These are phyloP conservation scores for Priocnemis perturbator DNA, from an alignment of 2,888 invertebrate genomes.

Conservation along the genomic window DNA sequence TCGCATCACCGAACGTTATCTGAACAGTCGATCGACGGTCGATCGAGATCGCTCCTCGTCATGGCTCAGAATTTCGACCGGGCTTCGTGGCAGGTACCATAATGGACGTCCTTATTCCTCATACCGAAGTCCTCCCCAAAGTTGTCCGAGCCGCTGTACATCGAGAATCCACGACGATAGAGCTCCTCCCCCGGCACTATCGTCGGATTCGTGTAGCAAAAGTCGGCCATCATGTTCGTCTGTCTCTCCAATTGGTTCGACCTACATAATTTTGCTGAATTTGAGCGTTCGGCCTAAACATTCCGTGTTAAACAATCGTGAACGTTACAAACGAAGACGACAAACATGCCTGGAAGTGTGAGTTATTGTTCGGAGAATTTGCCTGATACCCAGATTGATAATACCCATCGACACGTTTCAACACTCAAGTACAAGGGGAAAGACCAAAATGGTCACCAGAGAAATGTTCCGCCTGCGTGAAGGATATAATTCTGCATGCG, in stretches of 20 bases:
- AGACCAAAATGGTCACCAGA: too few species aligned
- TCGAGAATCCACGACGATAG: slow-evolving; percentile 78
- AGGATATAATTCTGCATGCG: too few species aligned
- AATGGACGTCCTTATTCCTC: slow-evolving; percentile 50
- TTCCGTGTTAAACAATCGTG: neutral
- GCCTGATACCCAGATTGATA: too few species aligned
- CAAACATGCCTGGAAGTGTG: slow-evolving; percentile 75
- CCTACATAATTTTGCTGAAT: slow-evolving; percentile 45
- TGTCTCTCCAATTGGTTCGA: slow-evolving; percentile 66
- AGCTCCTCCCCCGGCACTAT: slow-evolving; percentile 79
- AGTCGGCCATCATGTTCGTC: slow-evolving; percentile 69
- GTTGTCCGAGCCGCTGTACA: slow-evolving; percentile 77
- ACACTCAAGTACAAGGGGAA: too few species aligned
- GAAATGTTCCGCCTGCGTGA: too few species aligned
- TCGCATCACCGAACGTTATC: too few species aligned
- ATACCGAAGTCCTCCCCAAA: slow-evolving; percentile 58
- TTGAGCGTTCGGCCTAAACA: slow-evolving; percentile 10
- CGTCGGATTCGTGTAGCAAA: slow-evolving; percentile 77
- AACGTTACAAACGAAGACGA: slow-evolving; percentile 1
- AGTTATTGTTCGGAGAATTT: slow-evolving; percentile 65
- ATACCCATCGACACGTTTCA: too few species aligned
- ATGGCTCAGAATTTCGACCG: slow-evolving; percentile 64
- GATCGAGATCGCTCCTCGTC: neutral
- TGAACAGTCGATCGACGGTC: neutral
- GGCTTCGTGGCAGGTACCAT: slow-evolving; percentile 57